phyloP scores from a whole-genome alignment of 2,113 vertebrate species.

The Carassius gibelio region DNA sequence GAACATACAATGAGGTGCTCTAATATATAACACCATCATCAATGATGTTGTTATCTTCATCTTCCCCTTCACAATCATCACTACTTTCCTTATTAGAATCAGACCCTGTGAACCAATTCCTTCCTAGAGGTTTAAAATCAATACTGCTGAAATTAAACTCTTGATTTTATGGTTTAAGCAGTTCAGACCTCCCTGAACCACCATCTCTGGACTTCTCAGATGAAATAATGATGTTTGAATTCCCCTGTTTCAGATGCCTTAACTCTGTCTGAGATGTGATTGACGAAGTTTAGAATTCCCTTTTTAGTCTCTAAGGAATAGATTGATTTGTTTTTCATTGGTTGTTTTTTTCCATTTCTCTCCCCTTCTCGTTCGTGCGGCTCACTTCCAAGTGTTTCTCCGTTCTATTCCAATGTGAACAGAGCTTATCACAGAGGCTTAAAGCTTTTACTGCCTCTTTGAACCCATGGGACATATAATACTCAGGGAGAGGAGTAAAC shows the following conservation, averaged over 20 bases:
- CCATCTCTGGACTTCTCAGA: slow-evolving; percentile 28
- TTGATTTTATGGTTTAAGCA: slow-evolving; percentile 39
- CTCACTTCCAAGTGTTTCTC: slow-evolving; percentile 33
- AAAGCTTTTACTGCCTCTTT: slow-evolving; percentile 33
- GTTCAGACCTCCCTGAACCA: slow-evolving; percentile 28
- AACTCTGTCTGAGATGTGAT: slow-evolving; percentile 30
- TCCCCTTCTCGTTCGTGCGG: neutral
- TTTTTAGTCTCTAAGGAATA: slow-evolving; percentile 28
- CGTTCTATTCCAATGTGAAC: slow-evolving; percentile 26
- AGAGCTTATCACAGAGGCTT: slow-evolving; percentile 11
- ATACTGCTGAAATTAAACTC: slow-evolving; percentile 41
- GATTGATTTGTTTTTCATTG: slow-evolving; percentile 42
- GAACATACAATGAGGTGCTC: neutral
- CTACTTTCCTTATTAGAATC: slow-evolving; percentile 13
- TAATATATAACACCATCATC: neutral
- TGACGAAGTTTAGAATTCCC: slow-evolving; percentile 42
- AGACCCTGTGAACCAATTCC: neutral
- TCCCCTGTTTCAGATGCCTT: slow-evolving; percentile 20
- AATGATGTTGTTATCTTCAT: neutral
- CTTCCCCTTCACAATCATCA: slow-evolving; percentile 11
- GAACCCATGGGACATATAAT: slow-evolving; percentile 25
- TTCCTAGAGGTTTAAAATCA: slow-evolving; percentile 33
- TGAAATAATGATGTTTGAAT: slow-evolving; percentile 40
- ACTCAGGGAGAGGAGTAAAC: slow-evolving; percentile 23
- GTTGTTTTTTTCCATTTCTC: slow-evolving; percentile 27